phyloP scores from a whole-genome alignment of 2,113 vertebrate genomes.

The Cololabis saira region DNA sequence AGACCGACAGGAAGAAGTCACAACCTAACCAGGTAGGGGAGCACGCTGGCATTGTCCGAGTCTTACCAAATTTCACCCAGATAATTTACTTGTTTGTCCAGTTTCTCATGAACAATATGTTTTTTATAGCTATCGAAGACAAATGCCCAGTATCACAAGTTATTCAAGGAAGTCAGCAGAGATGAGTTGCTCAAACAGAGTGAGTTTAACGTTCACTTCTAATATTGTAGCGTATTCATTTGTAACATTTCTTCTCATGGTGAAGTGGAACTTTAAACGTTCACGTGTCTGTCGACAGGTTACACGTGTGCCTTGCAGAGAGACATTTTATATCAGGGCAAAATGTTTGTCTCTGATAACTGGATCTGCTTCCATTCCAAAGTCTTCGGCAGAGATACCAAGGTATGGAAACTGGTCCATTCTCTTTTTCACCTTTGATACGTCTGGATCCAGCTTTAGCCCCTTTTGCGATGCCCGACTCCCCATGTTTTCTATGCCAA shows the following conservation, averaged over 20 bases:
- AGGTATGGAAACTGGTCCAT: no score
- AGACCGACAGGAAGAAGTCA: conserved; percentile 67
- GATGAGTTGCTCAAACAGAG: conserved; percentile 92
- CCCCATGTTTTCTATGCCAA: no score
- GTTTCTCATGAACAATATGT: neutral
- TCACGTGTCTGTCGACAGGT: conserved; percentile 75
- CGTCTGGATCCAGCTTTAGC: no score
- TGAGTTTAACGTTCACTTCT: conserved; percentile 77
- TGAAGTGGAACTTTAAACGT: neutral
- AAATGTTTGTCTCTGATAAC: conserved; percentile 93
- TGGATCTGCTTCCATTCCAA: conserved; percentile 99
- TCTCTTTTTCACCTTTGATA: no score
- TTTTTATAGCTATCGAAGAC: conserved; percentile 86
- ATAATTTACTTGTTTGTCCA: neutral
- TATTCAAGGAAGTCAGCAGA: conserved; percentile 89
- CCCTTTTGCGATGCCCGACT: no score
- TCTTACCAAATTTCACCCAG: neutral
- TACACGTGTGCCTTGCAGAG: conserved; percentile 97
- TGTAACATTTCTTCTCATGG: no score
- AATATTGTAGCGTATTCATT: no score
- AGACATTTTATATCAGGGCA: conserved; percentile 95
- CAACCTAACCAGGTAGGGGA: conserved; percentile 66
- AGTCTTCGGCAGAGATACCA: conserved; percentile 96
- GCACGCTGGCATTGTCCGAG: no score
- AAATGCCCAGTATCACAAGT: conserved; percentile 93